Conservation (phyloP, 2,113 vertebrate species). For the Progne subis region DNA sequence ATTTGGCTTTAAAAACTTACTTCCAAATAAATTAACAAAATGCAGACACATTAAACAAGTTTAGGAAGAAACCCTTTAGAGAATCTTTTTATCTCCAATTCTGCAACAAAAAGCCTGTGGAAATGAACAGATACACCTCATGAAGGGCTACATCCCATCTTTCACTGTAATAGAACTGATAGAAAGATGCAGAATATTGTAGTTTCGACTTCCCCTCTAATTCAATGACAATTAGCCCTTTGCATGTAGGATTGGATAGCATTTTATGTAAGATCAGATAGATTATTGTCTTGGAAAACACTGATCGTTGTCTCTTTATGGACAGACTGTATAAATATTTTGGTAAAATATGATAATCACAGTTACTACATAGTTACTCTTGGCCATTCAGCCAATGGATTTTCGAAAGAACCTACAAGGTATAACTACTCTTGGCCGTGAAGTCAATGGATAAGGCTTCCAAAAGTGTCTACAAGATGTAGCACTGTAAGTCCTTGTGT, state of each 20-base stretch:
- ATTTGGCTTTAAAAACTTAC: slow-evolving; percentile 20
- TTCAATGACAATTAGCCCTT: not conserved
- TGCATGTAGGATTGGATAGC: not conserved
- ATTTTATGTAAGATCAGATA: not conserved
- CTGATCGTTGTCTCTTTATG: not conserved
- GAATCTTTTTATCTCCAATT: not conserved
- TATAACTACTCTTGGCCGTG: not conserved
- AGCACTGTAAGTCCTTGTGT: not conserved
- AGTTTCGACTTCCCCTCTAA: not conserved
- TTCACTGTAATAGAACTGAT: not conserved
- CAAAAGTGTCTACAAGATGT: not conserved
- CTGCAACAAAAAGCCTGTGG: not conserved
- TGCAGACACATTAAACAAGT: not conserved
- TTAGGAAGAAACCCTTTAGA: not conserved
- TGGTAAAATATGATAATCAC: not conserved
- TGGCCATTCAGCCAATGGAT: not conserved
- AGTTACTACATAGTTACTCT: not conserved
- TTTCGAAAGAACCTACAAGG: not conserved
- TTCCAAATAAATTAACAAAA: slow-evolving; percentile 42
- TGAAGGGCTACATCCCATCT: not conserved
- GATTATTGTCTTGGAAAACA: not conserved
- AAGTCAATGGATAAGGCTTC: not conserved
- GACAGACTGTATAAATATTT: not conserved
- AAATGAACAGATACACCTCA: not conserved
- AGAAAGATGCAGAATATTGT: not conserved